phyloP scores from a whole-genome alignment of 2,888 invertebrate species.

The Sabatieria punctata region DNA sequence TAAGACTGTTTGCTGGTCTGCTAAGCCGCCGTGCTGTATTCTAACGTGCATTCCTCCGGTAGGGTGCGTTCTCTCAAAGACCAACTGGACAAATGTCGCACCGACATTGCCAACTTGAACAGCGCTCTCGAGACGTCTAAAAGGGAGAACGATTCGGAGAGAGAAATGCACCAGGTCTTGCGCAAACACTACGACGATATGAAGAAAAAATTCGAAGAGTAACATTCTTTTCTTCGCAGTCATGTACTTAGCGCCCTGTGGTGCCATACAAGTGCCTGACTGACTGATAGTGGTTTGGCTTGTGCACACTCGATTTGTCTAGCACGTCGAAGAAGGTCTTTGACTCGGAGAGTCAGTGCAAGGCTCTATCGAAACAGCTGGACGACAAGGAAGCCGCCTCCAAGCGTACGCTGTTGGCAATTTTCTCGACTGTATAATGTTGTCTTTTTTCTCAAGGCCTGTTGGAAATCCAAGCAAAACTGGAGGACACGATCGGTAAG shows the following conservation, averaged over 20 bases:
- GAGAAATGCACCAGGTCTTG: slow-evolving; percentile 31
- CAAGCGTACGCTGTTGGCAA: background rate
- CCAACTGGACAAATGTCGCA: too few relatives aligned
- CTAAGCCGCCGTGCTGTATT: too few relatives aligned
- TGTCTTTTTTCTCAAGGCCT: background rate
- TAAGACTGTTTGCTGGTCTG: too few relatives aligned
- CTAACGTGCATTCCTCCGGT: too few relatives aligned
- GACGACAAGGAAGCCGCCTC: background rate
- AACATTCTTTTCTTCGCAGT: slow-evolving; percentile 11
- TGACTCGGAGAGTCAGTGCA: background rate
- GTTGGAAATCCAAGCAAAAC: background rate
- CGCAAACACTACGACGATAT: slow-evolving; percentile 30
- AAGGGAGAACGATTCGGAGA: slow-evolving; percentile 28
- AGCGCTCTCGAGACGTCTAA: slow-evolving; percentile 19
- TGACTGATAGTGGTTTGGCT: too few relatives aligned
- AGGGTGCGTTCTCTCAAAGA: too few relatives aligned
- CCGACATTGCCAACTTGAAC: too few relatives aligned
- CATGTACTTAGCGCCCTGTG: background rate
- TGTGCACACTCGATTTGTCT: background rate
- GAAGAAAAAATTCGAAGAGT: slow-evolving; percentile 31
- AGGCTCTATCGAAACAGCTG: background rate
- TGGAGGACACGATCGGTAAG: background rate
- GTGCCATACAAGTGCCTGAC: too few relatives aligned
- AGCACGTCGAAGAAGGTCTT: slow-evolving; percentile 6
- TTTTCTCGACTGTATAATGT: background rate